phyloP scores from a whole-genome alignment of 2,797 vertebrate genomes.

The Hoplostethus mediterraneus region DNA sequence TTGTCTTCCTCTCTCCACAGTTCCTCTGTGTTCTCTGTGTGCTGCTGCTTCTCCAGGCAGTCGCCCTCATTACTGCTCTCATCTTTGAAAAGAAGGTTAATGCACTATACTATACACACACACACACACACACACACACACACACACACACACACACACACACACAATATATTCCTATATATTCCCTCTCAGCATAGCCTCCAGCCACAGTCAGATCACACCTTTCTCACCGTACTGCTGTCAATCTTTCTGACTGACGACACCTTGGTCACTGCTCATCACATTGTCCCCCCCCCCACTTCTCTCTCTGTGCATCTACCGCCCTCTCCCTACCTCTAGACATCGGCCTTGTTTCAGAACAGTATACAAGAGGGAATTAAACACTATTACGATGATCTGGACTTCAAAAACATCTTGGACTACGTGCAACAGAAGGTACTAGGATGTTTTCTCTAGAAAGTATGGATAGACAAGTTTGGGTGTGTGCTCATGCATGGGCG shows the following conservation, averaged over 20 bases:
- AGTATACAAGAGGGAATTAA: conserved; percentile 91
- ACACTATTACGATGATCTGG: conserved; percentile 94
- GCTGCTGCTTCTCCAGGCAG: conserved; percentile 87
- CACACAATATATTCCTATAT: background rate
- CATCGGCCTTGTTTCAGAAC: conserved; percentile 88
- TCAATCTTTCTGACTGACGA: background rate
- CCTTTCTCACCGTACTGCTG: background rate
- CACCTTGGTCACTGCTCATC: background rate
- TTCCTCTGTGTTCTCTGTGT: conserved; percentile 92
- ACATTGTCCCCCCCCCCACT: background rate
- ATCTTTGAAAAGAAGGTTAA: conserved; percentile 90
- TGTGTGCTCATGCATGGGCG: background rate
- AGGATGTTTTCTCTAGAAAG: background rate
- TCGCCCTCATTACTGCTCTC: conserved; percentile 86
- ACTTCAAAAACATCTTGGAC: conserved; percentile 96
- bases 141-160: background rate
- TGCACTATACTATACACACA: too few relatives aligned
- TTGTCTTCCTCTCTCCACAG: conserved; percentile 68
- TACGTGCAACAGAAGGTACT: conserved; percentile 92
- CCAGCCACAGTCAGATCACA: background rate
- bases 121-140: background rate
- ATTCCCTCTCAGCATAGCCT: background rate
- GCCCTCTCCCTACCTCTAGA: conserved; percentile 72
- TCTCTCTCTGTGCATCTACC: conserved; percentile 17
- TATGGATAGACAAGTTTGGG: background rate